Evolutionary conservation across 1,140 invertebrate genomes (phyloP).

Genomic region (Aradophagus sp.): DNA sequence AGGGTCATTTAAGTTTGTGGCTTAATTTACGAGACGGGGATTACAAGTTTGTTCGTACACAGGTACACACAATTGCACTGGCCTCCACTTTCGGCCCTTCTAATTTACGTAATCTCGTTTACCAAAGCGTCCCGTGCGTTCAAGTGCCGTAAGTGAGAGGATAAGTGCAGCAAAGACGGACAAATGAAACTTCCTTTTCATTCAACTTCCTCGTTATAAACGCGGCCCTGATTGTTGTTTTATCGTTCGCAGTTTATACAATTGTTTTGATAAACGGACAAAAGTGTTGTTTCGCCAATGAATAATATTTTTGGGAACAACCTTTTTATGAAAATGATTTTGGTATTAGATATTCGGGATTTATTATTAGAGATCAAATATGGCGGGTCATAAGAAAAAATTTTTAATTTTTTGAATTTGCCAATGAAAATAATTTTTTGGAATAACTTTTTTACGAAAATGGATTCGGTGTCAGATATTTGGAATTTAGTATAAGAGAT

Average conservation of each 20-base stretch:
- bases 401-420: too few relatives aligned
- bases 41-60: constrained; percentile 62
- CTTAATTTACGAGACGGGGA: constrained; percentile 63
- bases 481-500: too few relatives aligned
- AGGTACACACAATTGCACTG: constrained; percentile 56
- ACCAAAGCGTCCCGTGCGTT: constrained; percentile 45
- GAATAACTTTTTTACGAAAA: too few relatives aligned
- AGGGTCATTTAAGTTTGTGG: constrained; percentile 62
- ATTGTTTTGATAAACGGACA: constrained; percentile 8
- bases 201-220: constrained; percentile 33
- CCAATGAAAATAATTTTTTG: too few relatives aligned
- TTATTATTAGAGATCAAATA: too few relatives aligned
- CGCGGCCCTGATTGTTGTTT: constrained; percentile 14
- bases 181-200: constrained; percentile 35
- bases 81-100: constrained; percentile 43
- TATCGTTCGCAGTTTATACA: constrained; percentile 16
- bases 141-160: constrained; percentile 37
- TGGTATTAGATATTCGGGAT: too few relatives aligned
- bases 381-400: too few relatives aligned
- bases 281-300: too few relatives aligned
- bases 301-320: too few relatives aligned
- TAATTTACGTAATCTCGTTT: constrained; percentile 60
- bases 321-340: too few relatives aligned
- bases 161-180: constrained; percentile 43
- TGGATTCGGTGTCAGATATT: too few relatives aligned